Evolutionary conservation across 1,140 invertebrate genomes (phyloP).

Genomic region (Dufourea novaeangliae): DNA sequence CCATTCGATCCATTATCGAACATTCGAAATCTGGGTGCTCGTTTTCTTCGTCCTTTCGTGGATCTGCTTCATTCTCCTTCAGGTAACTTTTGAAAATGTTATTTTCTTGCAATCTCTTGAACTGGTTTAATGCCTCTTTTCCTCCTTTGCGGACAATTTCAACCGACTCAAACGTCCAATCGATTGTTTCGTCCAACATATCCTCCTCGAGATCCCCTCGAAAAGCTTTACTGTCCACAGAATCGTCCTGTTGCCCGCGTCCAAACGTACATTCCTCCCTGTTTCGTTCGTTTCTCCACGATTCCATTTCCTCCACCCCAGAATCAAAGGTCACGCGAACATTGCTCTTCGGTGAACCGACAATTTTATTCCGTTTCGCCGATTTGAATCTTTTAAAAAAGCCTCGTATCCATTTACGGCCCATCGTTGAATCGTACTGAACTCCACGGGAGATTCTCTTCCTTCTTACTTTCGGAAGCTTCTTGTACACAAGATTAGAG

Average conservation of each 20-base stretch:
- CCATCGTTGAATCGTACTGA: constrained; percentile 40
- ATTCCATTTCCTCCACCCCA: background rate
- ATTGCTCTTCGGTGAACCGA: background rate
- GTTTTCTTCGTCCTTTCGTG: background rate
- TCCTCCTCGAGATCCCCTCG: background rate
- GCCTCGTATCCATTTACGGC: background rate
- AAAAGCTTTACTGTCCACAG: background rate
- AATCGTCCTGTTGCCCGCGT: background rate
- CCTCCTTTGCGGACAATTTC: background rate
- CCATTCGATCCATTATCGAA: background rate
- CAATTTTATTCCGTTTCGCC: background rate
- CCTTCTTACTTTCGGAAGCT: background rate
- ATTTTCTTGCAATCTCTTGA: background rate
- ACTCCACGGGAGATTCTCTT: constrained; percentile 60
- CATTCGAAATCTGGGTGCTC: background rate
- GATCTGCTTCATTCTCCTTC: no score
- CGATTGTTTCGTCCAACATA: background rate
- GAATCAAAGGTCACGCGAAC: background rate
- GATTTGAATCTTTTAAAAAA: constrained; percentile 35
- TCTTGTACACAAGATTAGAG: no score
- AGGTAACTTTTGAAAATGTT: background rate
- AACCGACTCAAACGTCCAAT: background rate
- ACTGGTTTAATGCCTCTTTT: background rate
- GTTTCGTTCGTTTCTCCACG: background rate
- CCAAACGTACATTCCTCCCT: background rate